Conservation (phyloP, 2,113 vertebrate genomes). For the Onychostruthus taczanowskii region DNA sequence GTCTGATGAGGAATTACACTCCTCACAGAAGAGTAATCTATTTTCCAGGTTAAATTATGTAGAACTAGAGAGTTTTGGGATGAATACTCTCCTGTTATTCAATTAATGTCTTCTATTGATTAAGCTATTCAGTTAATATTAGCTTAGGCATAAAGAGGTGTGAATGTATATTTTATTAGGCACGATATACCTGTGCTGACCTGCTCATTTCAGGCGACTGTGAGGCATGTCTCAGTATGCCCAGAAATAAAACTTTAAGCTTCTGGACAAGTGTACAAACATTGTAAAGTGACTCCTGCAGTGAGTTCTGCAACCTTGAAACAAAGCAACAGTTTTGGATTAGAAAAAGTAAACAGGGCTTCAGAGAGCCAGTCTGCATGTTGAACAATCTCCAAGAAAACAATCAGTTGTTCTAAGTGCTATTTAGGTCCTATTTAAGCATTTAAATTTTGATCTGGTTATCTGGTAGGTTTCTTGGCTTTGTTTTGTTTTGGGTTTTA, state of each 20-base stretch:
- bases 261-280: not conserved
- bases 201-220: not conserved
- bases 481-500: not conserved
- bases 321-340: not conserved
- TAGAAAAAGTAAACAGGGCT: not conserved
- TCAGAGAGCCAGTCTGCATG: not conserved
- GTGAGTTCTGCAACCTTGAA: not conserved
- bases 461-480: not conserved
- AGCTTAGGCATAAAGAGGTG: not conserved
- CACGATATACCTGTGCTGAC: not conserved
- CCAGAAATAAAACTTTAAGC: not conserved
- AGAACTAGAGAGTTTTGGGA: not conserved
- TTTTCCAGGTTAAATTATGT: not conserved
- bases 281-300: not conserved
- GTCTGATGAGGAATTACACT: not conserved
- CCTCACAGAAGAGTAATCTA: not conserved
- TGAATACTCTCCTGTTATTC: not conserved
- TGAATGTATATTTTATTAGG: not conserved
- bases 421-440: not conserved
- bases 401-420: not conserved
- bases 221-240: not conserved
- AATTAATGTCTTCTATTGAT: conserved; percentile 13
- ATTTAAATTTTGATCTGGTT: not conserved
- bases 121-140: conserved; percentile 1
- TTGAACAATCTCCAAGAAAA: not conserved